Base-by-base conservation (phyloP, 2,113 vertebrate species). In the Vireo altiloquus region DNA sequence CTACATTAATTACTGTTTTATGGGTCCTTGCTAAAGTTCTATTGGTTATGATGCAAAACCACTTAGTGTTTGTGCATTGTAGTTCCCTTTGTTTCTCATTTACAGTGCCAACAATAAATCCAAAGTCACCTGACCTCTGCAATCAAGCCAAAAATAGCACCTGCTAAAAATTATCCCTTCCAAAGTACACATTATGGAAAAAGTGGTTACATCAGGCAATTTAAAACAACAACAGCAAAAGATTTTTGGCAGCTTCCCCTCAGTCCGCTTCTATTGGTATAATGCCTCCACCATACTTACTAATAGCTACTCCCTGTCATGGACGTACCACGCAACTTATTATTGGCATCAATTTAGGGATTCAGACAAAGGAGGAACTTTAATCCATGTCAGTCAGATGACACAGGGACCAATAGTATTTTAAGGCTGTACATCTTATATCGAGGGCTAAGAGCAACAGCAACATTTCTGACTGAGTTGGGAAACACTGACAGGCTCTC, bases 91-190 rank as follows among this genome's bases (percentile, higher is more conserved):
- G 30, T 30, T 75, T 71, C 57, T 82, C 57, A 71, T 63, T 87
- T 70, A 40, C 3, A 6, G 78, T 46, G 47, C 15, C 54, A 91
- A n/a, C 49, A 82, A 72, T 68, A 90, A 82, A 86, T 59, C 21
- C 37, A 56, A 71, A 90, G 63, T 40, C 11, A 20, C 17, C 68
- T 66, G 54, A 72, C 42, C 31, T 81, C 52, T 72, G 13, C 27
- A 79, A 37, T 13, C 2, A 1, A 92, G 79, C 40, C 82, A 85
- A 81, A 57, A 89, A 54, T 13, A 91, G 21, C 47, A 83, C 72
- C 70, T 80, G 66, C 63, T 72, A 37, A 59, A 94, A 93, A 91
- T 63, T 46, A 76, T 61, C 59, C 44, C 40, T 82, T 91, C 53
- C 37, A 79, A 87, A 75, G 52, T 18, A 75, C 27, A 68, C 52